Evolutionary conservation across 2,797 vertebrate species (phyloP).

Genomic region (Lemur catta): DNA sequence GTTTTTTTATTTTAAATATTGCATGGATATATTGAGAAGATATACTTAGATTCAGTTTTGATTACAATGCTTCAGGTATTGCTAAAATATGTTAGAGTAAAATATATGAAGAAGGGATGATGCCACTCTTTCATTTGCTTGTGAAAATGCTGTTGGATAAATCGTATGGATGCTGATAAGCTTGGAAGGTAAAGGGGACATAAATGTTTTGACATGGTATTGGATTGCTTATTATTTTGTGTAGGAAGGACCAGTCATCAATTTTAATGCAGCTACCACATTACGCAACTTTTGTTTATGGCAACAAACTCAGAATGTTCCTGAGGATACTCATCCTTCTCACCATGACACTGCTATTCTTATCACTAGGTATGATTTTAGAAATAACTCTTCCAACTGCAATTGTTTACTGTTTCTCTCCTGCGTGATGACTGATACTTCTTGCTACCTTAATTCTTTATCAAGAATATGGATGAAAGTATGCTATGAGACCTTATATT

Average conservation of each 20-base stretch:
- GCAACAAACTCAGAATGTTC: slow-evolving; percentile 94
- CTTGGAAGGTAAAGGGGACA: background rate
- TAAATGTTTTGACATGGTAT: background rate
- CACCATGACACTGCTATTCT: slow-evolving; percentile 98
- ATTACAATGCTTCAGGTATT: background rate
- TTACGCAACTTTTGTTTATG: slow-evolving; percentile 97
- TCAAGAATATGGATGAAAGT: background rate
- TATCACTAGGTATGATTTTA: slow-evolving; percentile 91
- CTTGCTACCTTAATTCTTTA: background rate
- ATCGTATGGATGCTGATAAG: background rate
- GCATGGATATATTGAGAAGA: background rate
- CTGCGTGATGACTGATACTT: background rate
- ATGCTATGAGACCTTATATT: background rate
- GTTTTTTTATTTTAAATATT: background rate
- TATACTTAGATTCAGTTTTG: background rate
- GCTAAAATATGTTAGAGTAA: background rate
- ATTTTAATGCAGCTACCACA: slow-evolving; percentile 93
- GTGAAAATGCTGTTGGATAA: background rate
- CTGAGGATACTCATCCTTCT: slow-evolving; percentile 92
- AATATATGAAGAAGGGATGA: background rate
- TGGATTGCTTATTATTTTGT: slow-evolving; percentile 37
- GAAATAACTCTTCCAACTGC: background rate
- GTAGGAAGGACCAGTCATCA: slow-evolving; percentile 95
- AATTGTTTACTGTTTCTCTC: background rate
- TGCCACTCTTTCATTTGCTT: background rate